phyloP scores from a whole-genome alignment of 2,113 vertebrate species.

The Platanista minor region DNA sequence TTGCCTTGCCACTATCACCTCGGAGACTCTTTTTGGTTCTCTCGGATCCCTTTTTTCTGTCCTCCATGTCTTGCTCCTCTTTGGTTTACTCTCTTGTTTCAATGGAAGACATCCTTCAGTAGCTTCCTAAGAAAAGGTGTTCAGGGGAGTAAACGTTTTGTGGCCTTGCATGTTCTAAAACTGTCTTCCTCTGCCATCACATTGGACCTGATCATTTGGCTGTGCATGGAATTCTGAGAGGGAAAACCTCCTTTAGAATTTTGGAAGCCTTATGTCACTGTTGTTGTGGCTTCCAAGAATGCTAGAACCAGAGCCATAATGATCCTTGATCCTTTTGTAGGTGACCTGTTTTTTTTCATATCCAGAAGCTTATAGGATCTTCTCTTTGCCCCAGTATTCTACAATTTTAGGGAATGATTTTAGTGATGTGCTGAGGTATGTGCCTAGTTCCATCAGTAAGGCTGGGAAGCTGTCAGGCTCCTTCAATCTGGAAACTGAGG shows the following conservation, averaged over 20 bases:
- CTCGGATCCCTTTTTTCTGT: not conserved
- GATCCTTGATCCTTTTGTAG: not conserved
- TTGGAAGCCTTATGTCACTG: not conserved
- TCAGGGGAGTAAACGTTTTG: accelerated
- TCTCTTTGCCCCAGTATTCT: not conserved
- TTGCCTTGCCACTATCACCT: not conserved
- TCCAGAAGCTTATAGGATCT: not conserved
- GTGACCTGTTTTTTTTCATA: not conserved
- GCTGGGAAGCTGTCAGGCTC: not conserved
- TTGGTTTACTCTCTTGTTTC: not conserved
- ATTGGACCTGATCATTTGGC: not conserved
- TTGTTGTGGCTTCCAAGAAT: not conserved
- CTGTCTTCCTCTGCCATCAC: not conserved
- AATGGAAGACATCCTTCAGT: not conserved
- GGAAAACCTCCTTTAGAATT: not conserved
- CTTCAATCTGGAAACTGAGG: not conserved
- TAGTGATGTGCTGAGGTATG: not conserved
- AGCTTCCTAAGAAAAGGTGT: not conserved
- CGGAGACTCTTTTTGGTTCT: not conserved
- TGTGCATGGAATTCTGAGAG: not conserved
- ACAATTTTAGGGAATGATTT: not conserved
- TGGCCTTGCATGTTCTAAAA: not conserved
- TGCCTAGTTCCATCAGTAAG: not conserved
- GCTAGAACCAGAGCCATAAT: not conserved
- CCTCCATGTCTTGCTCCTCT: not conserved